These are phyloP conservation scores for Sebastes cheni DNA, from an alignment of 2,797 vertebrate genomes.

Conservation along the genomic window DNA sequence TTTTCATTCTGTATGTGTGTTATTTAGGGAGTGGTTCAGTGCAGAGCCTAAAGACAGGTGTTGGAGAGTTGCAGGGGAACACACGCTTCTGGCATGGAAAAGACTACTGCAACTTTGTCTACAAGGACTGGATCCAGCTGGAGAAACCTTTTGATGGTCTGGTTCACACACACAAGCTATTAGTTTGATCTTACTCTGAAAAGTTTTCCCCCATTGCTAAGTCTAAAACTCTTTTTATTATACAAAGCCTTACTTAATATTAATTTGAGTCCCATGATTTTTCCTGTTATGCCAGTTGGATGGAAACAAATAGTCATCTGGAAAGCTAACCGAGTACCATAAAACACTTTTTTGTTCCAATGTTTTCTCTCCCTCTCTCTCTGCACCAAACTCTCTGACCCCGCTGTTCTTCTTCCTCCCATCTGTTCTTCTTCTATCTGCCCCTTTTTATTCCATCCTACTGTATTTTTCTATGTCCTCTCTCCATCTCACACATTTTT, in stretches of 20 bases:
- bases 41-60: slow-evolving; percentile 88
- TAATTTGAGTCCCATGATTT: neutral
- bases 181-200: neutral
- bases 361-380: neutral
- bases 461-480: neutral
- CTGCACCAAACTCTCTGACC: neutral
- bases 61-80: slow-evolving; percentile 92
- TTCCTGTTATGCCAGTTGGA: neutral
- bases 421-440: neutral
- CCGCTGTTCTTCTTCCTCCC: neutral
- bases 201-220: neutral
- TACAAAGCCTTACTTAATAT: neutral
- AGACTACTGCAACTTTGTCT: slow-evolving; percentile 98
- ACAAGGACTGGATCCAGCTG: slow-evolving; percentile 97
- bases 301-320: slow-evolving; percentile 19
- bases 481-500: neutral
- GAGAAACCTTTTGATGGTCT: slow-evolving; percentile 97
- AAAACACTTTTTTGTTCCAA: neutral
- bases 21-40: slow-evolving; percentile 86
- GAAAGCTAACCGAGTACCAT: neutral
- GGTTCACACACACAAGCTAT: slow-evolving; percentile 19
- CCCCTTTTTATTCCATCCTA: neutral
- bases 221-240: neutral
- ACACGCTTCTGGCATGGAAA: slow-evolving; percentile 98
- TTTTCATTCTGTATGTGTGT: neutral